Evolutionary conservation across 2,888 invertebrate species (phyloP).

Genomic region (Temnothorax unifasciatus): DNA sequence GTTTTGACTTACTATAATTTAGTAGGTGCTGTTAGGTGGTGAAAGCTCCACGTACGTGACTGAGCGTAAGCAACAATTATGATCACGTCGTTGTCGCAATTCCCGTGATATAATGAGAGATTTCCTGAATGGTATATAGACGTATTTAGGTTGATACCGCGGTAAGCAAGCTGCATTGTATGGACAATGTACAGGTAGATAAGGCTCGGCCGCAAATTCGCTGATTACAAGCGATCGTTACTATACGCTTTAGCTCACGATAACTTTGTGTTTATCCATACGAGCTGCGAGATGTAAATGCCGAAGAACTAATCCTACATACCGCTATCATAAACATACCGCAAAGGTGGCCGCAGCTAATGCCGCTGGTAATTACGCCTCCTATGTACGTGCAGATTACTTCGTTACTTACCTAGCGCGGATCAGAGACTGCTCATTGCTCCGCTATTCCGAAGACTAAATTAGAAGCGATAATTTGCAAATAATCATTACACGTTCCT

Average conservation of each 20-base stretch:
- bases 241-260: constrained; percentile 54
- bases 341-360: constrained; percentile 48
- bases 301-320: constrained; percentile 50
- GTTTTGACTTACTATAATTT: neutral
- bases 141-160: constrained; percentile 33
- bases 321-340: constrained; percentile 46
- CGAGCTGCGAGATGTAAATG: constrained; percentile 59
- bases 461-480: constrained; percentile 41
- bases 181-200: constrained; percentile 56
- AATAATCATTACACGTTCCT: neutral
- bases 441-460: neutral
- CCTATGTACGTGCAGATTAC: constrained; percentile 40
- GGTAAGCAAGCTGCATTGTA: constrained; percentile 18
- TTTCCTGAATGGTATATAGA: constrained; percentile 52
- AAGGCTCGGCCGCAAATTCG: constrained; percentile 64
- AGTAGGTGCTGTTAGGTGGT: neutral
- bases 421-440: constrained; percentile 40
- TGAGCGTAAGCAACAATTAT: constrained; percentile 57
- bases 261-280: constrained; percentile 56
- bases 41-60: constrained; percentile 11
- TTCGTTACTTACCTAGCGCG: constrained; percentile 37
- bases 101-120: constrained; percentile 56
- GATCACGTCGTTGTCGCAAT: constrained; percentile 39
- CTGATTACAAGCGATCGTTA: constrained; percentile 65
- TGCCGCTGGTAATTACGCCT: constrained; percentile 36